phyloP scores from a whole-genome alignment of 2,888 invertebrate genomes.

The Hydroisotoma schaefferi region DNA sequence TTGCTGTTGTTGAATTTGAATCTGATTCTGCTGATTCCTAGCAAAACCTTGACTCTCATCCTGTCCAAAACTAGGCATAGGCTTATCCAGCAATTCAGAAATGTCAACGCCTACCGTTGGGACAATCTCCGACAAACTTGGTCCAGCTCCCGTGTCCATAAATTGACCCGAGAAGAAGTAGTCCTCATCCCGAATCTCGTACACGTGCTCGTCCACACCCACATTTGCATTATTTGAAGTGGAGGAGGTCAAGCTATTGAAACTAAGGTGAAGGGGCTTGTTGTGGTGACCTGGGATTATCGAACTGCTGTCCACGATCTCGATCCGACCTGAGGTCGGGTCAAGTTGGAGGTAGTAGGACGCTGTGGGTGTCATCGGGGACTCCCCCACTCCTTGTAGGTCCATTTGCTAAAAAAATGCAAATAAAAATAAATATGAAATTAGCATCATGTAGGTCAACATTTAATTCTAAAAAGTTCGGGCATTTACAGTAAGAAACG shows the following conservation, averaged over 20 bases:
- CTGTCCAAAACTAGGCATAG: not conserved
- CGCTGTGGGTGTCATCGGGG: conserved; percentile 13
- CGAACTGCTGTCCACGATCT: conserved; percentile 27
- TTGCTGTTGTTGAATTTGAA: conserved; percentile 1
- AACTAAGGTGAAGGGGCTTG: conserved; percentile 1
- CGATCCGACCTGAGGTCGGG: conserved; percentile 29
- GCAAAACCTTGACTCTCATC: not conserved
- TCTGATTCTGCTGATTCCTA: not conserved
- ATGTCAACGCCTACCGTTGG: conserved; percentile 2
- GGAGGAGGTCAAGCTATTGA: conserved; percentile 21
- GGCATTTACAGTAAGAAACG: too few species aligned
- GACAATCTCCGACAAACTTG: conserved; percentile 2
- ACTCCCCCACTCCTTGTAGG: too few species aligned
- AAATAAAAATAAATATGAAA: too few species aligned
- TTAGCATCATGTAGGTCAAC: too few species aligned
- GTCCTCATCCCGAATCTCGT: conserved; percentile 27
- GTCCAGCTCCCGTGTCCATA: conserved; percentile 1
- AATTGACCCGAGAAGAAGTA: not conserved
- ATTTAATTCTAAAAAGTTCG: too few species aligned
- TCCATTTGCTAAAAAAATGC: not conserved
- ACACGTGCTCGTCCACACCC: conserved; percentile 30
- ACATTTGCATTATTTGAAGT: too few species aligned
- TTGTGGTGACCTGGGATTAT: not conserved
- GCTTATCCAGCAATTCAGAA: conserved; percentile 1
- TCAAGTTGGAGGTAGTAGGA: conserved; percentile 34